Evolutionary conservation across 92 coral and sea anemone species (phyloP), one percentile per base, ranked within the genome.

Genomic region (Siderastrea radians): DNA sequence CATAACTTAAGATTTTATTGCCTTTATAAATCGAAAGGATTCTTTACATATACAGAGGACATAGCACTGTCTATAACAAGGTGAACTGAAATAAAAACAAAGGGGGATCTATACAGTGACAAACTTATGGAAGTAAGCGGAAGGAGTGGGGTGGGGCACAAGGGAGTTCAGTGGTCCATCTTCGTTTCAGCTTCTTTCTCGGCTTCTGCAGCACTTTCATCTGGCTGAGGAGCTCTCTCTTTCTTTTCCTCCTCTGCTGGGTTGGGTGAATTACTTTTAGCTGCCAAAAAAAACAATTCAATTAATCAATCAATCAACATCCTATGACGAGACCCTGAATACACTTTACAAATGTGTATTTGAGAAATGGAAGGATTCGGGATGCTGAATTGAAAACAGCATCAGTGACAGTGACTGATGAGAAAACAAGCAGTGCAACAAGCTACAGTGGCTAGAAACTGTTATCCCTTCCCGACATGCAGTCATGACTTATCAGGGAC

Each of bases 141-240:
- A 77, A 67, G 68, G 0, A 26, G 38, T 0, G 38, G 61, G 43
- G n/a, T 50, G 81, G 81, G 81, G 38, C 43, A 57, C 48, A 44
- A 8, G 85, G 47, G 47, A 12, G 48, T 6, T 86, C 84, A 90
- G 87, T 90, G 91, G 48, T 90, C 93, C 93, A 90, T 86, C 87
- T 90, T 90, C 5, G 87, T 63, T 54, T 84, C 81, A 1, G 11
- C 70, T 7, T 73, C 80, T 74, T 74, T 74, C n/a, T 65, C 80
- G 2, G 81, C 9, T 64, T 90, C 91, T 49, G 52, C 6, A 11
- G 67, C 9, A 16, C 74, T 87, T 63, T 90, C 93, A 76, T 74
- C 87, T 26, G 87, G 15, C 68, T 68, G 75, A 14, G 80, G 74
- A 50, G 72, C 19, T 60, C 86, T 88, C 48, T 88, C 82, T 38